phyloP scores from a whole-genome alignment of 2,888 invertebrate species.

The Podabrus alpinus region DNA sequence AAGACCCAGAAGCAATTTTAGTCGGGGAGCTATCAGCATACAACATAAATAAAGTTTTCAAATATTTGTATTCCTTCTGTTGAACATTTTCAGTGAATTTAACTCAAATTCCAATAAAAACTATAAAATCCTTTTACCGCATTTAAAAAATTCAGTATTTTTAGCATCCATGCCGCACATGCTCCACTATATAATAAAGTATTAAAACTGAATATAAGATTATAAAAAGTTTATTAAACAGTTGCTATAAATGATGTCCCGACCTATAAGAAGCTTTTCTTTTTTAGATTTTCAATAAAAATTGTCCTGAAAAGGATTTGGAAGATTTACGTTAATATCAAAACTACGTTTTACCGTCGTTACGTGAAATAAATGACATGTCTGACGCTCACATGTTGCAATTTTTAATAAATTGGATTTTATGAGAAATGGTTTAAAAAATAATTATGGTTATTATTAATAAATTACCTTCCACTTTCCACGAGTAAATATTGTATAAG shows the following conservation, averaged over 20 bases:
- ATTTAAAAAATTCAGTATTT: background rate
- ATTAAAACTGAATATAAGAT: background rate
- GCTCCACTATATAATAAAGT: background rate
- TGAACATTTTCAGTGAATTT: no score
- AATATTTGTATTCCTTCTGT: no score
- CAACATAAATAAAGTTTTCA: no score
- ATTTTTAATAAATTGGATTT: slow-evolving; percentile 12
- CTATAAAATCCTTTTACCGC: no score
- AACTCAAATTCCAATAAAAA: no score
- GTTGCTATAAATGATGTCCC: background rate
- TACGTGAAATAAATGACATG: slow-evolving; percentile 5
- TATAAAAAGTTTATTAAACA: background rate
- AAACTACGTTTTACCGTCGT: background rate
- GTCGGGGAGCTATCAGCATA: no score
- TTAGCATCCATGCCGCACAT: background rate
- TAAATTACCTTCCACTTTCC: background rate
- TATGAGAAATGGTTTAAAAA: background rate
- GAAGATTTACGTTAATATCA: slow-evolving; percentile 7
- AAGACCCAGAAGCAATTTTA: no score
- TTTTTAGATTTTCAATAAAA: background rate
- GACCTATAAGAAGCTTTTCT: background rate
- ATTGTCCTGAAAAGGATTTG: slow-evolving; percentile 6
- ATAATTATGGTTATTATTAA: background rate
- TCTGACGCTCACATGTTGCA: slow-evolving; percentile 11
- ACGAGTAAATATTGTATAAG: background rate